Evolutionary conservation across 2,797 vertebrate species (phyloP).

Genomic region (Intellagama lesueurii): DNA sequence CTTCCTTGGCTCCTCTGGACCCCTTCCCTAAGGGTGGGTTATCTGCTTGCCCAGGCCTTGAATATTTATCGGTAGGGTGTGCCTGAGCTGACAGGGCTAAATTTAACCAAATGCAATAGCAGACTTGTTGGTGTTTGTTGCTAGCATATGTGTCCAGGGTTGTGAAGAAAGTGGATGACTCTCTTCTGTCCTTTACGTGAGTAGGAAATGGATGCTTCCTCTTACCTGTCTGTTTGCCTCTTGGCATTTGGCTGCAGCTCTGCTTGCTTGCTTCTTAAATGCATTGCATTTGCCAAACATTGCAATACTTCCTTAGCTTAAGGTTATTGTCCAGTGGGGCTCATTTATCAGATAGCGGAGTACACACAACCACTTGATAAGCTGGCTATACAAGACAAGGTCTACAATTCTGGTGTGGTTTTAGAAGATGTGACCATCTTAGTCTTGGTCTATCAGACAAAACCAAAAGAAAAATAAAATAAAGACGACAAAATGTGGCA

Average conservation of each 20-base stretch:
- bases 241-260: neutral
- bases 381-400: no score
- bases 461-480: no score
- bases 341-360: no score
- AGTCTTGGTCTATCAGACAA: no score
- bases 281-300: neutral
- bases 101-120: conserved; percentile 2
- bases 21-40: neutral
- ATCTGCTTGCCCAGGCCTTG: conserved; percentile 25
- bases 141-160: neutral
- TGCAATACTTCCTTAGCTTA: no score
- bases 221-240: neutral
- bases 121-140: neutral
- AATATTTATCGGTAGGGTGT: conserved; percentile 9
- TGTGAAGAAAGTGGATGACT: neutral
- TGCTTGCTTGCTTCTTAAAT: neutral
- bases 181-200: conserved; percentile 1
- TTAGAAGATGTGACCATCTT: no score
- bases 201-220: neutral
- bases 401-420: no score
- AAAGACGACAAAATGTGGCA: no score
- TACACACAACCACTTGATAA: no score
- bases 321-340: no score
- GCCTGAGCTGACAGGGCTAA: neutral
- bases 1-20: neutral